A percentile compares a stretch with the other conserved stretches of the same genome.
These are phyloP conservation scores for Nothobranchius kuhntae DNA, from an alignment of 2,113 vertebrate species.

Conservation along the genomic window DNA sequence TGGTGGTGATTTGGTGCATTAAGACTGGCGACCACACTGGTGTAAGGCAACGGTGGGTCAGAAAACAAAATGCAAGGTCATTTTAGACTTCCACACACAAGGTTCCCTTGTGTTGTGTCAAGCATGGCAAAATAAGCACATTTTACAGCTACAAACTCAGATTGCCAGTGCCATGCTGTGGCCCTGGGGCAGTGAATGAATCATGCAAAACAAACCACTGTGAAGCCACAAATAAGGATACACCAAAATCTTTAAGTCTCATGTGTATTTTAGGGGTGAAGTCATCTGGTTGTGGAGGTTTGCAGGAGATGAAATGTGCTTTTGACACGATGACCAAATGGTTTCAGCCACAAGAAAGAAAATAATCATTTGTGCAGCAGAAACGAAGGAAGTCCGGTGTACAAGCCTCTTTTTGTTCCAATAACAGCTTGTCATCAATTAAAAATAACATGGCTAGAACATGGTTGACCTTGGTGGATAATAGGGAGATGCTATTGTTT, in stretches of 20 bases:
- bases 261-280: conserved; percentile 28
- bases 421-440: conserved; percentile 16
- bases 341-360: conserved; percentile 17
- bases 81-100: conserved; percentile 3
- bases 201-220: conserved; percentile 61
- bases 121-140: conserved; percentile 37
- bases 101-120: conserved; percentile 42
- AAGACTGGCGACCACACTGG: conserved; percentile 42
- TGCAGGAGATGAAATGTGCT: conserved; percentile 15
- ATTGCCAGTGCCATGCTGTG: conserved; percentile 40
- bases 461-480: conserved; percentile 33
- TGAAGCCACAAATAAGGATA: conserved; percentile 58
- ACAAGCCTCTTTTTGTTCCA: conserved; percentile 20
- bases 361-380: conserved; percentile 3
- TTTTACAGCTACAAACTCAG: conserved; percentile 48
- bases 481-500: conserved; percentile 28
- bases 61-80: conserved; percentile 35
- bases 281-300: not conserved
- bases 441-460: conserved; percentile 34
- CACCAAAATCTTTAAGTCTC: conserved; percentile 62
- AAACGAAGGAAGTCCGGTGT: conserved; percentile 5
- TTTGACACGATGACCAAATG: conserved; percentile 44
- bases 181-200: conserved; percentile 48
- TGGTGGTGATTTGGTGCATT: conserved; percentile 34
- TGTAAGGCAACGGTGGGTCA: conserved; percentile 33